Conservation (phyloP, 2,888 invertebrate genomes). For the Caenorhabditis auriculariae region DNA sequence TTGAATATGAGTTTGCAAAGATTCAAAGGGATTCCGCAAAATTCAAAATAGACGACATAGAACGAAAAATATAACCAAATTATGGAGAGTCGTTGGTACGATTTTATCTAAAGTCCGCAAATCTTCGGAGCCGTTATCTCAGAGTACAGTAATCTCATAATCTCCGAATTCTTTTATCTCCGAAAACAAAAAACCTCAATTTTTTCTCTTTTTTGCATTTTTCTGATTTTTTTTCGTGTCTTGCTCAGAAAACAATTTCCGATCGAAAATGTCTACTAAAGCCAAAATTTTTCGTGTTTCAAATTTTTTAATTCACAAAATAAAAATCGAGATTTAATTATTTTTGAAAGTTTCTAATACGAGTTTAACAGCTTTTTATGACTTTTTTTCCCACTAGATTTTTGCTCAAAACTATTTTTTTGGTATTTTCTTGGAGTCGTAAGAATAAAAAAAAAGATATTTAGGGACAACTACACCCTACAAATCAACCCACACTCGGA, state of each 20-base stretch:
- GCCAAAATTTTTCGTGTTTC: slow-evolving; percentile 1
- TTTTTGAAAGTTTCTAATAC: neutral
- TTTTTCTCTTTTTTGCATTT: neutral
- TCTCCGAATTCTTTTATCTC: neutral
- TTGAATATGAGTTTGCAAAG: neutral
- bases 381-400: too few relatives aligned
- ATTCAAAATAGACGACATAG: too few relatives aligned
- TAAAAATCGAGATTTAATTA: too few relatives aligned
- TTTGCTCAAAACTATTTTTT: neutral
- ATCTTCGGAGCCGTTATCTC: too few relatives aligned
- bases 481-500: slow-evolving; percentile 98
- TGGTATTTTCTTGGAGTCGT: neutral
- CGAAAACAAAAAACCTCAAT: too few relatives aligned
- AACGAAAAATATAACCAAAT: too few relatives aligned
- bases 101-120: too few relatives aligned
- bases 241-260: too few relatives aligned
- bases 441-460: slow-evolving; percentile 45
- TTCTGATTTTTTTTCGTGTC: neutral
- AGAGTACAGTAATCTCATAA: neutral
- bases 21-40: neutral
- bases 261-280: too few relatives aligned
- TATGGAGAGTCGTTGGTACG: too few relatives aligned
- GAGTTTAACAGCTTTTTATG: too few relatives aligned
- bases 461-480: slow-evolving; percentile 91
- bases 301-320: neutral